Conservation (phyloP, 2,888 invertebrate genomes). For the Lepidonotus clava region DNA sequence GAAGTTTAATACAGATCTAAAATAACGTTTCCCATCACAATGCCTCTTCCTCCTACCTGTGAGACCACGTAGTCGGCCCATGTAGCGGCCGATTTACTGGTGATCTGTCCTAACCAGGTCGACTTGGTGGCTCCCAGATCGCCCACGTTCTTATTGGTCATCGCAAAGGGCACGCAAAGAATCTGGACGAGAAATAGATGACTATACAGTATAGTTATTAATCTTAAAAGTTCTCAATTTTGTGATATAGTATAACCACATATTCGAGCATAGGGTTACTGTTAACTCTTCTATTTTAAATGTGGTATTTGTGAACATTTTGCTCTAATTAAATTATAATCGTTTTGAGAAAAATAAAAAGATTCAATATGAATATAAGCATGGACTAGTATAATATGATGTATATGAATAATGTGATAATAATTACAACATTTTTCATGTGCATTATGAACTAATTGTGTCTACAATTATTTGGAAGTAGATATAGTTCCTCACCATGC, state of each 20-base stretch:
- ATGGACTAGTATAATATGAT: too few species aligned
- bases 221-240: background rate
- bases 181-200: slow-evolving; percentile 64
- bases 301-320: too few species aligned
- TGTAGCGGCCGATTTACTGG: slow-evolving; percentile 60
- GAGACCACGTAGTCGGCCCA: slow-evolving; percentile 75
- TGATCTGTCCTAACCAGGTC: slow-evolving; percentile 71
- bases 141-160: slow-evolving; percentile 70
- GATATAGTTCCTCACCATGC: slow-evolving; percentile 70
- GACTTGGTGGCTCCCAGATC: slow-evolving; percentile 62
- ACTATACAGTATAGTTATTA: background rate
- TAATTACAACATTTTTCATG: background rate
- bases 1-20: too few species aligned
- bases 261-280: too few species aligned
- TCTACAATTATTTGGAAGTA: background rate
- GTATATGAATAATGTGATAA: background rate
- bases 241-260: too few species aligned
- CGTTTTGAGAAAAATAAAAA: too few species aligned
- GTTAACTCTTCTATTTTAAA: too few species aligned
- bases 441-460: background rate
- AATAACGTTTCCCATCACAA: too few species aligned
- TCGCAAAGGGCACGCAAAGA: slow-evolving; percentile 73
- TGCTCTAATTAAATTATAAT: too few species aligned
- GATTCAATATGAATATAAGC: too few species aligned
- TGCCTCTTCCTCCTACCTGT: too few species aligned